Evolutionary conservation across 1,140 invertebrate species (phyloP), one percentile per base, ranked within the genome.

Genomic region (Saxidomus purpurata): DNA sequence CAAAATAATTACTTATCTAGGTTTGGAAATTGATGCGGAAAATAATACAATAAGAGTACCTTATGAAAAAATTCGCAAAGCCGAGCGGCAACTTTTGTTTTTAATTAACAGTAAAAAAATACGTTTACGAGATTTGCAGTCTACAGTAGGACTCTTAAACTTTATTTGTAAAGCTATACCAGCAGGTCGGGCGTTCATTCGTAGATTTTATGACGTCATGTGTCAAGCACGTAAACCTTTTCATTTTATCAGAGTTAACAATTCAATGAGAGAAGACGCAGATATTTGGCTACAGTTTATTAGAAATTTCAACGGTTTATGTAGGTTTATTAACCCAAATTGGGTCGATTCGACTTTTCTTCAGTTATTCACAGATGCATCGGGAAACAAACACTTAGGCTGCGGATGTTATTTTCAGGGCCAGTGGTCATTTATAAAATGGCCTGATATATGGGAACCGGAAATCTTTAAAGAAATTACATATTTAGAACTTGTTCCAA

Each of bases 131-230:
- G 59, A 63, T 25, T n/a, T 63, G 1, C 59, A 63, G 25, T 63
- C 59, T 63, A 63, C n/a, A 19, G 3, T 63, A n/a, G 22, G 59
- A 9, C n/a, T 25, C 1, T 63, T 63, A 15, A 63, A 63, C n/a
- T 63, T 63, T 28, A 63, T 63, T 8, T 63, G 3, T 63, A 63
- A n/a, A 63, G 59, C 59, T 63, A n/a, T n/a, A n/a, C n/a, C n/a
- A n/a, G n/a, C n/a, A n/a, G n/a, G n/a, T n/a, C n/a, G n/a, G n/a
- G 59, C 25, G 25, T 63, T 63, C 11, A 19, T 63, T 4, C 59
- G 59, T 63, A 63, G 59, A n/a, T 63, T 63, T 28, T 63, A 63
- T 28, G 59, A 63, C 59, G 59, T 63, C 9, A 63, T 63, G 59
- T 63, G n/a, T 28, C 59, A 63, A 63, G 25, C 59, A 25, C 8